Evolutionary conservation across 2,797 vertebrate species (phyloP), one percentile per base, ranked within the genome.

Genomic region (Etheostoma nigrum): DNA sequence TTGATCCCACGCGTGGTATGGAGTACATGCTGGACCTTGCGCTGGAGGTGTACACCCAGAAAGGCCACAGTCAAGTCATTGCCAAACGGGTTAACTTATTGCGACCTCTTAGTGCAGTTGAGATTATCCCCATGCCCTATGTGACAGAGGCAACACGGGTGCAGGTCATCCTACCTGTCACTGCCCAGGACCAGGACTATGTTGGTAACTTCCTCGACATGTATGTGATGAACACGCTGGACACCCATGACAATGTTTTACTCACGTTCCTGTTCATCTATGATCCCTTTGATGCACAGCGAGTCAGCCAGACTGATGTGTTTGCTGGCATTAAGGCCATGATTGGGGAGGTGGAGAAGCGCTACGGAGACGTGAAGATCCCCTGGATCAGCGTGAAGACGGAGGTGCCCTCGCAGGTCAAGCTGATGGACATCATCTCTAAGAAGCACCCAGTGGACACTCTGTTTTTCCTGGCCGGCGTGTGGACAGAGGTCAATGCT

Each of bases 391-490:
- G 97, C 0, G 97, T 99, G 75, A 97, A 97, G 88, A 98, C 97
- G 0, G 97, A 99, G 91, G 95, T 97, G 30, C 97, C 98, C 0
- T 99, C 98, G 0, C 98, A 99, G 90, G 96, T 99, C 49, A 97
- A 98, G 67, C 96, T 99, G 68, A 98, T 99, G 97, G 98, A 99
- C 82, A 96, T 99, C 59, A 96, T 99, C 79, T 99, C 98, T 0
- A 99, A 99, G 94, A 99, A 99, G 89, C 97, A 99, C 87, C 97
- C 98, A 0, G 96, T 99, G 87, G 98, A 99, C 89, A 98, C 98
- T 0, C 95, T 99, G 7, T 99, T 99, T 81, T 98, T 99, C 88
- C 91, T 99, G 64, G 94, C 96, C 62, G 96, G 96, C 0, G 96
- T 97, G 65, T 97, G 97, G 97, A 98, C 97, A 0, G 96, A 99